A percentile compares a stretch with the other conserved stretches of the same genome.
These are phyloP conservation scores for Haliclona indistincta DNA, from an alignment of 37 sponge, comb jelly and placozoan genomes.

Conservation along the genomic window DNA sequence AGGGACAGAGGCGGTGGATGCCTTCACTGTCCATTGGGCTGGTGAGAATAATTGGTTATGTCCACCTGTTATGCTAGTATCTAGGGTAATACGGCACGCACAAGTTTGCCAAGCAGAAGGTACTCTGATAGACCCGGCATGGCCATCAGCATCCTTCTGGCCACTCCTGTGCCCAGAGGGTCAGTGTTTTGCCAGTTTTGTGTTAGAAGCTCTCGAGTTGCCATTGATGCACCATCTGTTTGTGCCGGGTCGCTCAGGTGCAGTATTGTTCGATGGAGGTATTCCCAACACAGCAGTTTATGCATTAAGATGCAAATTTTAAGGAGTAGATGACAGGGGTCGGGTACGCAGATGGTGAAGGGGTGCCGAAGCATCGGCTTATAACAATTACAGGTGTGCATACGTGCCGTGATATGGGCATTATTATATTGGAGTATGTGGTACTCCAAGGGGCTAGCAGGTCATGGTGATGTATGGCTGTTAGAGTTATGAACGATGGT, in stretches of 20 bases:
- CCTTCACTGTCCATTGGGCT: constrained; percentile 32
- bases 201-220: neutral
- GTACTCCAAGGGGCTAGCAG: neutral
- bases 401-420: neutral
- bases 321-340: too few relatives aligned
- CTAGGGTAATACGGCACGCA: constrained; percentile 27
- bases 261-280: constrained; percentile 8
- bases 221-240: neutral
- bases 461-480: constrained; percentile 1
- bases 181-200: constrained; percentile 5
- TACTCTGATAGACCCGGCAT: constrained; percentile 31
- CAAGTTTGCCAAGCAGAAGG: constrained; percentile 3
- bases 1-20: constrained; percentile 37
- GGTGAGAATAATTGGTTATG: constrained; percentile 40
- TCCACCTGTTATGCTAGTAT: constrained; percentile 16
- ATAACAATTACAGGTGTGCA: neutral
- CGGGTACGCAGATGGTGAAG: neutral
- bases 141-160: constrained; percentile 54
- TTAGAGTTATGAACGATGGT: too few relatives aligned
- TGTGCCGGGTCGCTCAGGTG: constrained; percentile 2
- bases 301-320: constrained; percentile 2
- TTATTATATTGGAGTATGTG: neutral
- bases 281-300: constrained; percentile 15
- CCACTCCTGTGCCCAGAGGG: constrained; percentile 25
- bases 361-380: neutral